Base-by-base conservation (phyloP, 1,140 invertebrate species). In the Drosophila watanabei region DNA sequence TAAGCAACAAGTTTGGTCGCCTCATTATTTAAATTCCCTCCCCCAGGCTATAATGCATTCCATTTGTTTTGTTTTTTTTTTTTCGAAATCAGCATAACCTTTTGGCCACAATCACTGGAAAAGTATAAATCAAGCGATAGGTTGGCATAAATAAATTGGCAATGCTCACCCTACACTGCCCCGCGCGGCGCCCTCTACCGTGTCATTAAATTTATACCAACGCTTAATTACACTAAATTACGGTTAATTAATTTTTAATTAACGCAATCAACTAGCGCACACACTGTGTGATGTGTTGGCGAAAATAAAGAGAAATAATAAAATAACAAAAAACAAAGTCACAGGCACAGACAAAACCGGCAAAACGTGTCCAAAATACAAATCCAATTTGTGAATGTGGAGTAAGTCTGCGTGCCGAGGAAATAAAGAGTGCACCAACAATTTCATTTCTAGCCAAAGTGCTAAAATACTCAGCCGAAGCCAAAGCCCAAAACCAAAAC, bases 181-280 rank as follows among this genome's bases (percentile, higher is more conserved):
- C 58, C 33, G 41, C 28, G n/a, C 41, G 30, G 48, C 20, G 65
- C 62, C 61, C 64, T n/a, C 65, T 32, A 45, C 59, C 80, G 70
- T 69, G 66, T 63, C 72, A 80, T 84, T 84, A 79, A 75, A 87
- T 79, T 82, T 87, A 82, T 87, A 84, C 79, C 80, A 78, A 51
- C 52, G 65, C 79, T 79, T 88, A 89, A 89, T 88, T 88, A 84
- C 63, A 84, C 77, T 84, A 84, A 87, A 87, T 88, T 88, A 79
- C 69, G 69, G 49, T 65, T 89, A 88, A 89, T 88, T 88, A 89
- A 89, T 81, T 81, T 85, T 88, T 88, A 88, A 88, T 88, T 88
- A 88, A 89, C 78, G 88, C 84, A 89, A 84, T 89, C 84, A 89
- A 88, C 64, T 48, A 66, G 80, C 56, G 54, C 68, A 45, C 61